These are phyloP conservation scores for Plodia interpunctella DNA, from an alignment of 1,140 invertebrate genomes.

Conservation along the genomic window DNA sequence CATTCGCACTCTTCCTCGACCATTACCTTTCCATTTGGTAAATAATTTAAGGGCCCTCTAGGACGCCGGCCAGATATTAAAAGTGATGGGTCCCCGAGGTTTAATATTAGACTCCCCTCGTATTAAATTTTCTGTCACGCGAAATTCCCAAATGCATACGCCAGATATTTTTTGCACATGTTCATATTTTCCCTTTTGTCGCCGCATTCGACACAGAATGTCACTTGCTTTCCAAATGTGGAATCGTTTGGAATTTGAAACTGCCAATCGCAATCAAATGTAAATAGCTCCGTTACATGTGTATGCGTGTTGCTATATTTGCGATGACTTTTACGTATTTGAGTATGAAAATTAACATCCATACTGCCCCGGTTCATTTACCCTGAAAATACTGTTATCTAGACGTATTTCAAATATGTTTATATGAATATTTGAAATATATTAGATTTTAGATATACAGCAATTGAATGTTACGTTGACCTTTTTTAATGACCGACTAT, in stretches of 20 bases:
- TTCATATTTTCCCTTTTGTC: slow-evolving; percentile 70
- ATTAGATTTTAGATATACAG: too few species aligned
- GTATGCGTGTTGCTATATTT: too few species aligned
- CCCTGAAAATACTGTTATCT: too few species aligned
- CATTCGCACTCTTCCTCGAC: slow-evolving; percentile 70
- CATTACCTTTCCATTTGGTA: slow-evolving; percentile 76
- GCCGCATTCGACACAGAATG: slow-evolving; percentile 70
- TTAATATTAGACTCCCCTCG: slow-evolving; percentile 76
- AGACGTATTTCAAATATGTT: too few species aligned
- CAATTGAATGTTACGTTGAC: too few species aligned
- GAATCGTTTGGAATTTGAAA: slow-evolving; percentile 46
- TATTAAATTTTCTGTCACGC: slow-evolving; percentile 76
- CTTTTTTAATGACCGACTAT: too few species aligned
- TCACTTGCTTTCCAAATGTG: slow-evolving; percentile 43
- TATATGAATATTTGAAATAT: too few species aligned
- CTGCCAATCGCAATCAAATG: slow-evolving; percentile 20
- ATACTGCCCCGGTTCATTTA: too few species aligned
- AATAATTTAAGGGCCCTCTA: slow-evolving; percentile 74
- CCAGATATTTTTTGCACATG: slow-evolving; percentile 76
- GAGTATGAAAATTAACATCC: too few species aligned
- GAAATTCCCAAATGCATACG: slow-evolving; percentile 75
- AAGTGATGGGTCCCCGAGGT: slow-evolving; percentile 75
- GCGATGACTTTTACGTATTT: too few species aligned
- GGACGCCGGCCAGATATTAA: slow-evolving; percentile 73
- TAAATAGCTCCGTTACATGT: slow-evolving; percentile 19